A percentile compares a stretch with the other conserved stretches of the same genome.
Evolutionary conservation across 2,113 vertebrate genomes (phyloP).

Genomic region (Quiscalus mexicanus): DNA sequence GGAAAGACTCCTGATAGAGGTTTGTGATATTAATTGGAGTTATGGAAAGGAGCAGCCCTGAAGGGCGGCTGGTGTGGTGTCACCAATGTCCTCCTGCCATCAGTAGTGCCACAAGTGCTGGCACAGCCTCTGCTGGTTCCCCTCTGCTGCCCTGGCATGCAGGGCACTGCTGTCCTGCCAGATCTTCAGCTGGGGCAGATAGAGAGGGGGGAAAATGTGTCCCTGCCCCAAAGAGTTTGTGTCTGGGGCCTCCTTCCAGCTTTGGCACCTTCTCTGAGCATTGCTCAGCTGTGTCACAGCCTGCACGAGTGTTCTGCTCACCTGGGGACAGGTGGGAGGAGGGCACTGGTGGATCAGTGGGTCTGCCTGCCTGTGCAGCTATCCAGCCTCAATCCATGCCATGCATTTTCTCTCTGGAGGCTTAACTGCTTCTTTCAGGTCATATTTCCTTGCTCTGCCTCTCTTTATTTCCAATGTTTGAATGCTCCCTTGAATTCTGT

Average conservation of each 20-base stretch:
- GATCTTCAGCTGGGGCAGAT: neutral
- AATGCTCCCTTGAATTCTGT: neutral
- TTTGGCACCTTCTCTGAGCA: neutral
- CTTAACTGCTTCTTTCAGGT: neutral
- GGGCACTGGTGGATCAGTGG: neutral
- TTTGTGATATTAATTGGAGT: neutral
- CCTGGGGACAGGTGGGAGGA: neutral
- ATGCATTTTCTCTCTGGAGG: neutral
- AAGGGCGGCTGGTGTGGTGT: neutral
- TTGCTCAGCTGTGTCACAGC: neutral
- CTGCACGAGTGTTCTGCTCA: fast-evolving
- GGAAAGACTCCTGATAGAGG: neutral
- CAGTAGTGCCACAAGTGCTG: neutral
- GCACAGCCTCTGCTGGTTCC: neutral
- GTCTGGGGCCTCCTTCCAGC: neutral
- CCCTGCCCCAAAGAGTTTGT: neutral
- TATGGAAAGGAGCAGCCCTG: neutral
- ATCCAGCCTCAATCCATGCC: neutral
- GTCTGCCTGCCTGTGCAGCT: neutral
- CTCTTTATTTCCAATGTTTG: neutral
- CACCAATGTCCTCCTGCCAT: neutral
- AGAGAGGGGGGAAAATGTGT: neutral
- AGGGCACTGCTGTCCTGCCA: neutral
- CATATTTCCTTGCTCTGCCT: neutral
- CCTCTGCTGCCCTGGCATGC: neutral